Evolutionary conservation across 2,888 invertebrate genomes (phyloP).

Genomic region (Chrysomela aeneicollis): DNA sequence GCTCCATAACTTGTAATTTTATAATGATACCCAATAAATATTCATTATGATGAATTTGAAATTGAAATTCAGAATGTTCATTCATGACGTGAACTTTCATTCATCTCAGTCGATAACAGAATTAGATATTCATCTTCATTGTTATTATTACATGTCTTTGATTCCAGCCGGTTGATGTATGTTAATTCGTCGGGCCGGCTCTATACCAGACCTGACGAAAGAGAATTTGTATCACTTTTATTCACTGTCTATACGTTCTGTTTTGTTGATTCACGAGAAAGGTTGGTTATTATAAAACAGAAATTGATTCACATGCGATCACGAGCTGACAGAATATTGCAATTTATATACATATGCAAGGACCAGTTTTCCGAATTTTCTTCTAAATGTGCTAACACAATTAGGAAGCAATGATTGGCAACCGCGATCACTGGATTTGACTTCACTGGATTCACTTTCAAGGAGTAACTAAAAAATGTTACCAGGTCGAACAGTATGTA

Average conservation of each 20-base stretch:
- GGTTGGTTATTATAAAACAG: background rate
- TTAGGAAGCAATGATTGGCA: too few relatives aligned
- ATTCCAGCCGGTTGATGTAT: slow-evolving; percentile 14
- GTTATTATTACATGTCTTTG: slow-evolving; percentile 14
- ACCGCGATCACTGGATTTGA: too few relatives aligned
- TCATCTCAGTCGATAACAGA: slow-evolving; percentile 15
- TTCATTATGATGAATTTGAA: slow-evolving; percentile 23
- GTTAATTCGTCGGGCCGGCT: slow-evolving; percentile 4
- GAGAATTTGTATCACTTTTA: slow-evolving; percentile 7
- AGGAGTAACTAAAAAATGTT: too few relatives aligned
- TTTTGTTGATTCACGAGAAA: background rate
- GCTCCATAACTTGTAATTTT: slow-evolving; percentile 20
- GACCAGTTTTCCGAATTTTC: too few relatives aligned
- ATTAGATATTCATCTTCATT: slow-evolving; percentile 20
- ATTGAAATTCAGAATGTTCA: slow-evolving; percentile 25
- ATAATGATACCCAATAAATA: slow-evolving; percentile 24
- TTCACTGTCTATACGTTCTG: background rate
- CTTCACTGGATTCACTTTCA: too few relatives aligned
- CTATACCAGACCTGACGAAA: background rate
- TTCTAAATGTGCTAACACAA: too few relatives aligned
- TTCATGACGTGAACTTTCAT: slow-evolving; percentile 18
- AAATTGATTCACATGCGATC: too few relatives aligned
- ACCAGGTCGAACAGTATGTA: too few relatives aligned
- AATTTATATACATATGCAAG: too few relatives aligned
- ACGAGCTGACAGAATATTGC: too few relatives aligned